Percentiles rank a stretch among this genome's conserved stretches.
phyloP scores from a whole-genome alignment of 2,113 vertebrate species.

The Nibea coibor region DNA sequence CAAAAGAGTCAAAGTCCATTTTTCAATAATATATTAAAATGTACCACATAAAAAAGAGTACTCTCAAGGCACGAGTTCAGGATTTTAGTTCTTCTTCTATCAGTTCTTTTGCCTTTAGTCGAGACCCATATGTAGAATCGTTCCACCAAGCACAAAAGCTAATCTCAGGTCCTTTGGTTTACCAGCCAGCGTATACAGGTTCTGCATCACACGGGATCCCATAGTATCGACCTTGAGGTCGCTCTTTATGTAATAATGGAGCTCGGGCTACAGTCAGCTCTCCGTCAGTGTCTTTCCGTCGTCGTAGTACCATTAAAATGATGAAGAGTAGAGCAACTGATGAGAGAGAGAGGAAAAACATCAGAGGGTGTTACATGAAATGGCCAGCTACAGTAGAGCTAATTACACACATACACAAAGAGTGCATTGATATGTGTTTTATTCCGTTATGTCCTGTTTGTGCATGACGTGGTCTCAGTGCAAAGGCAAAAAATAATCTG shows the following conservation, averaged over 20 bases:
- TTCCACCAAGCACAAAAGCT: neutral
- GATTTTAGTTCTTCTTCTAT: slow-evolving; percentile 19
- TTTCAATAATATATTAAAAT: slow-evolving; percentile 50
- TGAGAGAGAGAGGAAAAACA: slow-evolving; percentile 29
- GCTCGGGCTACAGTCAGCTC: slow-evolving; percentile 78
- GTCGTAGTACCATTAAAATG: slow-evolving; percentile 82
- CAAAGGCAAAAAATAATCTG: neutral
- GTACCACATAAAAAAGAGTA: slow-evolving; percentile 25
- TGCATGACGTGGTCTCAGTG: neutral
- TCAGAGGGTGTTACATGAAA: neutral
- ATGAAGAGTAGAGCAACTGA: slow-evolving; percentile 84
- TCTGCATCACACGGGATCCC: slow-evolving; percentile 85
- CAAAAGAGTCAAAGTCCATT: slow-evolving; percentile 20
- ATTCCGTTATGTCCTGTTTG: slow-evolving; percentile 29
- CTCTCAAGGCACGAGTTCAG: slow-evolving; percentile 2
- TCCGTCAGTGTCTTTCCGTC: slow-evolving; percentile 66
- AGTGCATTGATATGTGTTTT: slow-evolving; percentile 20
- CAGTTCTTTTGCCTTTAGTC: slow-evolving; percentile 29
- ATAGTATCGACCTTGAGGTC: slow-evolving; percentile 73
- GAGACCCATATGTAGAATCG: neutral
- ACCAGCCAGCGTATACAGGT: slow-evolving; percentile 92
- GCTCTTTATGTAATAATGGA: slow-evolving; percentile 82
- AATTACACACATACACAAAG: slow-evolving; percentile 6
- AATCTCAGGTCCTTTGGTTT: slow-evolving; percentile 50
- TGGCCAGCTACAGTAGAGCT: neutral